Base-by-base conservation (phyloP, 92 coral and sea anemone species). In the Porites lobata region DNA sequence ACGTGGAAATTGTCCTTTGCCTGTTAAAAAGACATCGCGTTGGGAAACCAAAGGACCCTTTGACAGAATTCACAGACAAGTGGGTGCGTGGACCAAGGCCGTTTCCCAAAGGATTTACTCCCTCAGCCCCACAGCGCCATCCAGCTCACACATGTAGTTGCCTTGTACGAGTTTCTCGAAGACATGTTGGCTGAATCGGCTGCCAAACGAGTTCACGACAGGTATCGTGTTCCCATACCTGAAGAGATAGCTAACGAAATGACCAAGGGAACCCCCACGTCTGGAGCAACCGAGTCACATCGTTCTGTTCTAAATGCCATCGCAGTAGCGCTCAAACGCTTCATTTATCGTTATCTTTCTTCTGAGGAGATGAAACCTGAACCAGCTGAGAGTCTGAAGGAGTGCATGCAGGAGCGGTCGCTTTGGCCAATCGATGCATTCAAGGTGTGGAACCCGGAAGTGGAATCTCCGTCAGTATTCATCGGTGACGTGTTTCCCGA, bases 1-100 rank as follows among this genome's bases (percentile, higher is more conserved):
- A 97, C 65, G 88, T 95, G 82, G 99, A 97, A 86, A 91, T 95
- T 47, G 94, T 97, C 78, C 85, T 97, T 22, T 97, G 98, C 89
- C 92, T 96, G 78, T 86, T 97, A 17, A 95, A 97, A 70, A 90
- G 94, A 22, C 72, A 83, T 63, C 83, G 84, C 20, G 89, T 88
- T 50, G 94, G 95, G 17, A 92, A 94, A 21, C 92, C 94, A 24
- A 92, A 94, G 19, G 85, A 92, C 63, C 65, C 93, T 54, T 92
- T 97, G 32, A 85, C 93, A 20, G 92, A 89, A 6, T 96, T 92
- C 86, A 89, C 91, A 24, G 96, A 95, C 84, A 94, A 88, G 67
- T 95, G 98, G 98, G 81, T 93, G 10, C 47, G 96, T 8, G 87
- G 85, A 77, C 91, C 98, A 21, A 85, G 98, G 67, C 95, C 95